Conservation (phyloP, 2,797 vertebrate genomes). For the Rhodeus uyekii region DNA sequence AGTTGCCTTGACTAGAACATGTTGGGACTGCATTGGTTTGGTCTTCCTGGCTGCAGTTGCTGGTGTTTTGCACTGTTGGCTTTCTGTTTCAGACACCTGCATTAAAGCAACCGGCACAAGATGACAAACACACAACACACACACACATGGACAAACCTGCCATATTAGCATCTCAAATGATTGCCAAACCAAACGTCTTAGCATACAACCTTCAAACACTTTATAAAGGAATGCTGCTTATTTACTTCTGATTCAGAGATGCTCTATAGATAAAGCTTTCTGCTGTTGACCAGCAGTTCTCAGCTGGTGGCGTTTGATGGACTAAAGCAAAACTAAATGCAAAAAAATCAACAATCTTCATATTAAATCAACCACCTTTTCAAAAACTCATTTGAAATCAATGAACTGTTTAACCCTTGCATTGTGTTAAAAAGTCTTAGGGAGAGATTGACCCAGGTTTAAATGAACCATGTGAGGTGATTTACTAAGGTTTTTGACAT, state of each 20-base stretch:
- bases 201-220: constrained; percentile 11
- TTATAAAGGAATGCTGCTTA: constrained; percentile 36
- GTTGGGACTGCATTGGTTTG: constrained; percentile 78
- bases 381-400: not conserved
- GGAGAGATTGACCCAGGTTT: too few relatives aligned
- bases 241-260: not conserved
- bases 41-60: constrained; percentile 90
- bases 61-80: constrained; percentile 76
- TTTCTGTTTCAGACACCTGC: constrained; percentile 66
- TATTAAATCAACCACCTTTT: not conserved
- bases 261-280: not conserved
- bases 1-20: constrained; percentile 72
- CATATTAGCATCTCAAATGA: constrained; percentile 7
- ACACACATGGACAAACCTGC: not conserved
- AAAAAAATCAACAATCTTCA: not conserved
- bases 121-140: not conserved
- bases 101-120: constrained; percentile 53
- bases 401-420: not conserved
- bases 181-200: not conserved
- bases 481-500: too few relatives aligned
- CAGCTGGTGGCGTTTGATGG: not conserved
- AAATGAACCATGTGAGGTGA: too few relatives aligned
- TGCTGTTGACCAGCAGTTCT: constrained; percentile 5
- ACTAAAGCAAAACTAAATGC: not conserved
- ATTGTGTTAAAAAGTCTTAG: not conserved